Percentiles rank a stretch among this genome's conserved stretches.
Evolutionary conservation across 2,113 vertebrate species (phyloP).

Genomic region (Riparia riparia): DNA sequence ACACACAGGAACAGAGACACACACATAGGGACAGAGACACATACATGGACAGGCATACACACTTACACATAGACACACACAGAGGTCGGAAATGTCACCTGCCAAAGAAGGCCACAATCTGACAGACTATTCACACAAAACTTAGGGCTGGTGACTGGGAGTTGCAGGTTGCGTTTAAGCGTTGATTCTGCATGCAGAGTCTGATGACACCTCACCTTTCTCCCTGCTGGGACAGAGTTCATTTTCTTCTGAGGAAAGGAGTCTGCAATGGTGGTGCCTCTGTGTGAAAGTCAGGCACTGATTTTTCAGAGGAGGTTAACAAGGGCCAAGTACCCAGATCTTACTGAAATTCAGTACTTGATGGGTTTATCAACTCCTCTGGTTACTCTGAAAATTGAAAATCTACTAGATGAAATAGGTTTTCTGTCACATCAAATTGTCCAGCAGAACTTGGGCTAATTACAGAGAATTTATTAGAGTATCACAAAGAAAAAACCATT

Average conservation of each 20-base stretch:
- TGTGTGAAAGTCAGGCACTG: not conserved
- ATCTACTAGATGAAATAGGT: not conserved
- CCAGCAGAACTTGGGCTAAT: not conserved
- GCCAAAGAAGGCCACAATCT: not conserved
- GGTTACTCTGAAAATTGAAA: not conserved
- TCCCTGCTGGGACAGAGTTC: not conserved
- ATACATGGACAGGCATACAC: no score
- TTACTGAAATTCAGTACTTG: not conserved
- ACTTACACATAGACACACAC: accelerated
- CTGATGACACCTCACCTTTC: not conserved
- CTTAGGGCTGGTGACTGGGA: not conserved
- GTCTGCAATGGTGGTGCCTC: not conserved
- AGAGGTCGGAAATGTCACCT: not conserved
- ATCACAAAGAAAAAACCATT: not conserved
- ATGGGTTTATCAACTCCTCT: not conserved
- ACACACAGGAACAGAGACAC: not conserved
- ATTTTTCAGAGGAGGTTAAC: not conserved
- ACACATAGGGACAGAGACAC: not conserved
- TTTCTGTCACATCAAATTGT: not conserved
- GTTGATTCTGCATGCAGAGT: not conserved
- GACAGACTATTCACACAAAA: not conserved
- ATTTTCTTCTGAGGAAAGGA: not conserved
- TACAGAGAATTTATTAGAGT: not conserved
- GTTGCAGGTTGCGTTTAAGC: not conserved
- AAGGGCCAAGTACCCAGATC: not conserved